phyloP scores from a whole-genome alignment of 2,113 vertebrate genomes.

The Alaudala cheleensis region DNA sequence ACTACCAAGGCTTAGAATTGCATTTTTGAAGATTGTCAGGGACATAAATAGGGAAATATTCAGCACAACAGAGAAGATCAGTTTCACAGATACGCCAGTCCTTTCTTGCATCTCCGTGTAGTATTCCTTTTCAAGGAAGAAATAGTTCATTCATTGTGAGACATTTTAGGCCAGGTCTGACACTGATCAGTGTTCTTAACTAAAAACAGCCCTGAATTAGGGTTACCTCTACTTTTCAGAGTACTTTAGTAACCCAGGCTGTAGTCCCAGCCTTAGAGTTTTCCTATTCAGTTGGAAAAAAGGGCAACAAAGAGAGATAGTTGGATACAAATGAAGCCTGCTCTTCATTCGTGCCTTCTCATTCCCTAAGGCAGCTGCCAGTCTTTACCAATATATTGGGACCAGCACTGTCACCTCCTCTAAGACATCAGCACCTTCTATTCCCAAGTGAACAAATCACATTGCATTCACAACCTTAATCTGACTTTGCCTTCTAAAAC shows the following conservation, averaged over 20 bases:
- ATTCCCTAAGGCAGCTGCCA: neutral
- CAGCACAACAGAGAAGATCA: neutral
- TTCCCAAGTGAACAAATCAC: accelerated
- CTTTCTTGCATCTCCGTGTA: neutral
- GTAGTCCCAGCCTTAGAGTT: neutral
- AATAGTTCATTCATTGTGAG: neutral
- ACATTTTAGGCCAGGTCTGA: neutral
- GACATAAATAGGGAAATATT: neutral
- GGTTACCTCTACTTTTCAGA: neutral
- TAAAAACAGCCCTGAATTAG: neutral
- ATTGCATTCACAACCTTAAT: neutral
- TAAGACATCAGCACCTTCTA: neutral
- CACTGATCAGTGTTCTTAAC: neutral
- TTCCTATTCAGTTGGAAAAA: neutral
- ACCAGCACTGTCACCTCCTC: neutral
- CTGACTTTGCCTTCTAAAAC: neutral
- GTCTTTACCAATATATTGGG: neutral
- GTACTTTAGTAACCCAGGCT: neutral
- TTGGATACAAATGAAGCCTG: neutral
- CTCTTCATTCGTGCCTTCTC: neutral
- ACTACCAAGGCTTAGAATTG: neutral
- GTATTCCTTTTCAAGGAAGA: neutral
- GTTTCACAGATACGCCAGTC: neutral
- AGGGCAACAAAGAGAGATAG: neutral
- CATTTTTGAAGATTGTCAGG: neutral